Conservation (phyloP, 64 coral and sea anemone species). For the Actinia tenebrosa region DNA sequence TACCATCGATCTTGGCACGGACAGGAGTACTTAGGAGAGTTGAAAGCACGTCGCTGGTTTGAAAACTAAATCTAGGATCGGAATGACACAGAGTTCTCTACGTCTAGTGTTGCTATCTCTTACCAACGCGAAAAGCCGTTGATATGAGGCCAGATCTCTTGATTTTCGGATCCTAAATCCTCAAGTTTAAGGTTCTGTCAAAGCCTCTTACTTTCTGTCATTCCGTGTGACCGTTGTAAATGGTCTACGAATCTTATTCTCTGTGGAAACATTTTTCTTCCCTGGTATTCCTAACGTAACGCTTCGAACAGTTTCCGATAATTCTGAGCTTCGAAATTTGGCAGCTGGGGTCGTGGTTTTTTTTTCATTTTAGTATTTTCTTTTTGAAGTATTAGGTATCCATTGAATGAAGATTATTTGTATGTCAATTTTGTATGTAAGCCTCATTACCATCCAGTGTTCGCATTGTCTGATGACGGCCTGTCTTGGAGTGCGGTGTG, state of each 20-base stretch:
- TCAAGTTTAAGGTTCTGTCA: slow-evolving; percentile 15
- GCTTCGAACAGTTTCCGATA: neutral
- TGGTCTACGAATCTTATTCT: no score
- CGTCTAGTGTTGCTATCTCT: neutral
- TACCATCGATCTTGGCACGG: neutral
- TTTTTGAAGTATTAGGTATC: slow-evolving; percentile 26
- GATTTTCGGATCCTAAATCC: slow-evolving; percentile 1
- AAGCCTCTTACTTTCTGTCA: slow-evolving; percentile 5
- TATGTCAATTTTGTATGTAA: slow-evolving; percentile 2
- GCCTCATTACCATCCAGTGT: slow-evolving; percentile 17
- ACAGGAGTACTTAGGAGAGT: no score
- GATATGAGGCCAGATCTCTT: slow-evolving; percentile 4
- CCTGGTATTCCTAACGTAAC: neutral
- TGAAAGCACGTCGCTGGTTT: neutral
- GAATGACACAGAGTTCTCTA: neutral
- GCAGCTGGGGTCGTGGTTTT: slow-evolving; percentile 17
- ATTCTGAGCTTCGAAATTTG: neutral
- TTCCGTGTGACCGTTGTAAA: slow-evolving; percentile 4
- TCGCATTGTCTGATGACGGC: slow-evolving; percentile 12
- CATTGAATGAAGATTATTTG: slow-evolving; percentile 9
- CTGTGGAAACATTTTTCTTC: neutral
- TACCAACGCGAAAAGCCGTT: neutral
- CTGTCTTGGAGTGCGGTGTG: slow-evolving; percentile 8
- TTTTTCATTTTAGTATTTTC: slow-evolving; percentile 20
- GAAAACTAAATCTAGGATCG: neutral